Percentiles rank a stretch among this genome's conserved stretches.
Evolutionary conservation across 2,888 invertebrate genomes (phyloP).

Genomic region (Lasioglossum pauxillum): DNA sequence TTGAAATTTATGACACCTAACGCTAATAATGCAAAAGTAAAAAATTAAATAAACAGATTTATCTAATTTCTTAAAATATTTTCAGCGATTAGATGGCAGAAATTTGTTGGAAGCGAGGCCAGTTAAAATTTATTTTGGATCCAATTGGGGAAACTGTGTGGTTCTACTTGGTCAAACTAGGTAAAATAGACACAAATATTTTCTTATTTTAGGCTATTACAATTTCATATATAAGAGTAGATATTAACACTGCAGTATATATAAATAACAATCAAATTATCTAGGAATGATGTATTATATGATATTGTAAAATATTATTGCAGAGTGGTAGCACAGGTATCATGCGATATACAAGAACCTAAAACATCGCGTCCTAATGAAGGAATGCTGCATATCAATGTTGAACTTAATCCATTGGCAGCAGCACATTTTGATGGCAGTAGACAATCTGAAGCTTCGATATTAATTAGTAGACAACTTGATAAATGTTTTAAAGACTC

Average conservation of each 20-base stretch:
- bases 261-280: neutral
- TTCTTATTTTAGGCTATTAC: neutral
- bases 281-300: constrained; percentile 11
- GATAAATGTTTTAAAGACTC: constrained; percentile 97
- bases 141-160: constrained; percentile 93
- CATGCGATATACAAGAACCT: constrained; percentile 94
- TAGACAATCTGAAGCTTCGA: constrained; percentile 89
- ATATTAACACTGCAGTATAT: neutral
- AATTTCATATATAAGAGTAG: neutral
- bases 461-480: constrained; percentile 92
- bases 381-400: constrained; percentile 93
- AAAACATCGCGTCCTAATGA: constrained; percentile 95
- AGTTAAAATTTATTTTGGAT: constrained; percentile 90
- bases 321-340: constrained; percentile 94
- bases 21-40: neutral
- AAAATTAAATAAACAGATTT: neutral
- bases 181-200: constrained; percentile 82
- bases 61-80: constrained; percentile 61
- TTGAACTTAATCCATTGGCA: constrained; percentile 94
- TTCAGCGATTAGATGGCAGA: constrained; percentile 93
- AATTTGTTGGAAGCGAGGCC: constrained; percentile 90
- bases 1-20: neutral
- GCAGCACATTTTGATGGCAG: constrained; percentile 93
- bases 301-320: constrained; percentile 30
- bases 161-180: constrained; percentile 92